Evolutionary conservation across 2,888 invertebrate species (phyloP).

Genomic region (Calameuta idolon): DNA sequence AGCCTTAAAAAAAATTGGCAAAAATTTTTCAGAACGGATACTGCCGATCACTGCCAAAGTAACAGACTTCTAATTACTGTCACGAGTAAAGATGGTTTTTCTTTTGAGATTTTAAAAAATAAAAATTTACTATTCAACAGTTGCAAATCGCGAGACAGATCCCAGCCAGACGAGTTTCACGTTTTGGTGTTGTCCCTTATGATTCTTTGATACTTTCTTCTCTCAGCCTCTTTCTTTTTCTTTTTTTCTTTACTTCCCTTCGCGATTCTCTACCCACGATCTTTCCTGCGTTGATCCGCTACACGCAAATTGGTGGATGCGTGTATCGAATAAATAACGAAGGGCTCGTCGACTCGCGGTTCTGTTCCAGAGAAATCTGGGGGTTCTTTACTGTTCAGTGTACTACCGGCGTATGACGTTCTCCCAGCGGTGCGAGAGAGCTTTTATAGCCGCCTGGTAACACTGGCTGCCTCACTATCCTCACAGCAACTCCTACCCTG

Average conservation of each 20-base stretch:
- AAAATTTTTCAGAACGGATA: background rate
- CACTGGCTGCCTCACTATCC: background rate
- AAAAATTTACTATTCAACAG: background rate
- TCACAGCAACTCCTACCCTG: conserved; percentile 1
- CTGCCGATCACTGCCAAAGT: background rate
- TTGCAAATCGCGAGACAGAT: background rate
- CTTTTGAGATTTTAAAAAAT: background rate
- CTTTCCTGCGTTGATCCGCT: background rate
- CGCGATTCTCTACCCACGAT: background rate
- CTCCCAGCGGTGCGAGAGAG: conserved; percentile 50
- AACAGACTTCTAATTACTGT: background rate
- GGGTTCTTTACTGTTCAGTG: conserved; percentile 55
- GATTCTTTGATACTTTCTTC: background rate
- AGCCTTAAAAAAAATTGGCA: background rate
- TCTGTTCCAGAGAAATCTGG: conserved; percentile 5
- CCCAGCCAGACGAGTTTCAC: background rate
- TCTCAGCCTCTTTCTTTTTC: background rate
- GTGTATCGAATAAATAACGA: background rate
- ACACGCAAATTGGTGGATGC: background rate
- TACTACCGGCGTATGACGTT: conserved; percentile 60
- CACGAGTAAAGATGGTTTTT: background rate
- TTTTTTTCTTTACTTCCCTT: background rate
- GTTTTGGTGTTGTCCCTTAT: background rate
- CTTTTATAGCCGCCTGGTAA: conserved; percentile 57
- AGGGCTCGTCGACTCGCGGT: background rate